phyloP scores from a whole-genome alignment of 2,797 vertebrate species.

The Linurgus olivaceus region DNA sequence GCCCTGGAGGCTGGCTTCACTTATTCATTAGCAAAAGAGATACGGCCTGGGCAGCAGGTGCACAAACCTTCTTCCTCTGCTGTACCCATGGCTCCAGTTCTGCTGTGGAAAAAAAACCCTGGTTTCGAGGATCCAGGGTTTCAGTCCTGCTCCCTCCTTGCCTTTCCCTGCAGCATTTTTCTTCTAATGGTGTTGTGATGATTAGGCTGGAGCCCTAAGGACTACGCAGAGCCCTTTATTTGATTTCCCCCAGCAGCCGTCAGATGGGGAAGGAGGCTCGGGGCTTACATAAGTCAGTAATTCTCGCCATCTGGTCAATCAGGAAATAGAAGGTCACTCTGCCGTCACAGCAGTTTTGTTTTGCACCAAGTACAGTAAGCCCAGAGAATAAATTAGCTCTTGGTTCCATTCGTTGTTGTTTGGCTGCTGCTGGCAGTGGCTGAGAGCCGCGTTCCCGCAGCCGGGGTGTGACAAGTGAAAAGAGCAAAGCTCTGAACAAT shows the following conservation, averaged over 20 bases:
- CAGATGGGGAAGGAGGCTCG: conserved; percentile 14
- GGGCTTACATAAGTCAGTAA: conserved; percentile 16
- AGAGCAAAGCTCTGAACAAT: conserved; percentile 16
- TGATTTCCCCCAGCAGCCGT: background rate
- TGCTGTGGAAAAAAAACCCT: background rate
- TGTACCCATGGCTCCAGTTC: background rate
- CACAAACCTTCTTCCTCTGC: background rate
- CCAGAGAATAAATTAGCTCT: background rate
- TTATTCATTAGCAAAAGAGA: conserved; percentile 18
- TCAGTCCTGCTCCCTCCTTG: background rate
- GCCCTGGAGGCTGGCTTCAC: conserved; percentile 20
- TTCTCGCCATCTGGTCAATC: conserved; percentile 35
- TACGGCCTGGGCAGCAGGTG: conserved; percentile 7
- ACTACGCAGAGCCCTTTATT: background rate
- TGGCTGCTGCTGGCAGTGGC: background rate
- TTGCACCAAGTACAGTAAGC: background rate
- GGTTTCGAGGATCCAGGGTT: background rate
- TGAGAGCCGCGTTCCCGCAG: background rate
- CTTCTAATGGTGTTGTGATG: background rate
- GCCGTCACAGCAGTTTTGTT: background rate
- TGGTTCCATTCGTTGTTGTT: background rate
- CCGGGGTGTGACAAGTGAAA: conserved; percentile 13
- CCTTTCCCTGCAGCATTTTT: conserved; percentile 7
- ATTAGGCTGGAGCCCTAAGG: background rate
- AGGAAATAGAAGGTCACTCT: conserved; percentile 24